Conservation (phyloP, 2,113 vertebrate species). For the Brienomyrus brachyistius region DNA sequence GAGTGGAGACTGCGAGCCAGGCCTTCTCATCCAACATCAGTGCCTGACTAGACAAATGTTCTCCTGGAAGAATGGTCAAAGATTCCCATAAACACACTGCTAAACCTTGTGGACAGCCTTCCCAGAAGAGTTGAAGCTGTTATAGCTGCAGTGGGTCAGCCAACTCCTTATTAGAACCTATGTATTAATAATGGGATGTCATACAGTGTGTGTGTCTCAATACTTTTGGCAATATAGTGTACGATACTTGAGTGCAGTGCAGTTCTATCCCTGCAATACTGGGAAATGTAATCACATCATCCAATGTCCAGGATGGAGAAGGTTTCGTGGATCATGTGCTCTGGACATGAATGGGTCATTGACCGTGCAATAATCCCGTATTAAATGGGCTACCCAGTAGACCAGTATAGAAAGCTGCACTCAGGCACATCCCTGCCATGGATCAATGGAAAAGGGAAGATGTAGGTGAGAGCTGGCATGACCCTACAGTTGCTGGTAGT, state of each 20-base stretch:
- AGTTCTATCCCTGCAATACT: neutral
- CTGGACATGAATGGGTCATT: neutral
- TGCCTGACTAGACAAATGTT: no score
- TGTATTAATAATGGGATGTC: no score
- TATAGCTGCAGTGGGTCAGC: no score
- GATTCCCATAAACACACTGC: no score
- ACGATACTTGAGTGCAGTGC: neutral
- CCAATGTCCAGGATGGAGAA: neutral
- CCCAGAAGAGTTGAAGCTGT: no score
- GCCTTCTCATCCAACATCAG: no score
- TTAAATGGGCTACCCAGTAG: neutral
- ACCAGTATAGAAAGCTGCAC: neutral
- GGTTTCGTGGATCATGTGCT: conserved; percentile 57
- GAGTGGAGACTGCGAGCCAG: no score
- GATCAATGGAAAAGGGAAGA: neutral
- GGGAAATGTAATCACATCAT: neutral
- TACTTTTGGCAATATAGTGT: no score
- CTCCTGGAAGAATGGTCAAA: no score
- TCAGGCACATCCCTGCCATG: neutral
- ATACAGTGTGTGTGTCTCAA: no score
- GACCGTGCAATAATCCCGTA: neutral
- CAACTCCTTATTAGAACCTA: no score
- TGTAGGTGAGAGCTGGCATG: neutral
- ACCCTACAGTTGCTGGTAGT: neutral
- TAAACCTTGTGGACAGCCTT: no score